Conservation (phyloP, 2,888 invertebrate species). For the Netelia fuscicornis region DNA sequence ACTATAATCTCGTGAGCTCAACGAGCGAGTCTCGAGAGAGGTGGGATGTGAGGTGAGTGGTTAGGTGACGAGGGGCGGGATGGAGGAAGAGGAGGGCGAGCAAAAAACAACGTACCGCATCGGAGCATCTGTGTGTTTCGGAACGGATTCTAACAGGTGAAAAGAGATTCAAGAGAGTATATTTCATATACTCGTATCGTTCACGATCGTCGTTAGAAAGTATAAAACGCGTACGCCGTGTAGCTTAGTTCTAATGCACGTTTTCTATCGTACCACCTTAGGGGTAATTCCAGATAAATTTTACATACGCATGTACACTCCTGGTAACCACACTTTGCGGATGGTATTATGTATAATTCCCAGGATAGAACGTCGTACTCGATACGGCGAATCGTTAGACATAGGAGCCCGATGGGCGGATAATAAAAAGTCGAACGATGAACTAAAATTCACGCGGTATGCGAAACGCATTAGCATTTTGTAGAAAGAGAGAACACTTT, state of each 20-base stretch:
- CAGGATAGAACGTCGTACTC: conserved; percentile 8
- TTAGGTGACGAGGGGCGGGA: too few species aligned
- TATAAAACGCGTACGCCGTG: conserved; percentile 56
- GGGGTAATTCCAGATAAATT: conserved; percentile 1
- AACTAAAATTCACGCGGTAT: conserved; percentile 11
- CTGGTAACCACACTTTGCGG: background rate
- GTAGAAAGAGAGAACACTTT: conserved; percentile 26
- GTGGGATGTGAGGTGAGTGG: conserved; percentile 4
- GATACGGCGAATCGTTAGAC: background rate
- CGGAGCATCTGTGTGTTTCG: conserved; percentile 55
- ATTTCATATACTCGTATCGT: conserved; percentile 8
- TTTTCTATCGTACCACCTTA: conserved; percentile 32
- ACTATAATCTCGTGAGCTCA: conserved; percentile 66
- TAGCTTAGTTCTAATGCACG: conserved; percentile 49
- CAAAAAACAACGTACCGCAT: background rate
- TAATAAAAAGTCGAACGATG: conserved; percentile 20
- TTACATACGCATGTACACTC: background rate
- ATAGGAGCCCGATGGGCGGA: too few species aligned
- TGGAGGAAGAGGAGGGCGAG: too few species aligned
- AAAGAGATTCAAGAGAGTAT: conserved; percentile 50
- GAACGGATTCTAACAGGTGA: conserved; percentile 64
- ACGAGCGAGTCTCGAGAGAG: conserved; percentile 28
- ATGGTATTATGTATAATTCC: conserved; percentile 6
- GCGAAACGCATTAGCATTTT: background rate
- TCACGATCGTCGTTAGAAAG: conserved; percentile 62